These are phyloP conservation scores for Dichetophora obliterata DNA, from an alignment of 2,888 invertebrate genomes.

Conservation along the genomic window DNA sequence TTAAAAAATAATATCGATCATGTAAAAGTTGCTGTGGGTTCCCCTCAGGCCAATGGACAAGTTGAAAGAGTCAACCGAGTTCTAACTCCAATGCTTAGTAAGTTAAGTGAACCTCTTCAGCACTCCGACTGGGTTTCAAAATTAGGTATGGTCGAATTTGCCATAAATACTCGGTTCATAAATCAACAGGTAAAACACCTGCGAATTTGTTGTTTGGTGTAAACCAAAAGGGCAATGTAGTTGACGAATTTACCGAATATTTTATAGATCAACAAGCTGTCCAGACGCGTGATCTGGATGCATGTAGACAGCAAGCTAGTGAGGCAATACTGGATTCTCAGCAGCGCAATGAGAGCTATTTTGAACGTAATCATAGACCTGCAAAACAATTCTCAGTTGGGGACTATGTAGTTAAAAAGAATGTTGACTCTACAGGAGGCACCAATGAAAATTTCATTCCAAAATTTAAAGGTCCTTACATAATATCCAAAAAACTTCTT, in stretches of 20 bases:
- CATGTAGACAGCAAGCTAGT: conserved; percentile 18
- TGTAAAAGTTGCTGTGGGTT: background rate
- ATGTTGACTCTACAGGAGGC: conserved; percentile 51
- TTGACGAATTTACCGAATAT: conserved; percentile 26
- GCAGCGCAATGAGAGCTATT: conserved; percentile 35
- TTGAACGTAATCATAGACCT: conserved; percentile 16
- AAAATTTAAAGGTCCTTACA: conserved; percentile 42
- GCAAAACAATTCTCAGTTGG: conserved; percentile 22
- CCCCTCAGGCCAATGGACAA: conserved; percentile 4
- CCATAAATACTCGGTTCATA: conserved; percentile 31
- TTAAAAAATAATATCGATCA: conserved; percentile 13
- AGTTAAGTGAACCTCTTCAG: conserved; percentile 36
- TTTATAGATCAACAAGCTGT: conserved; percentile 10
- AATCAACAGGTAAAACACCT: conserved; percentile 33
- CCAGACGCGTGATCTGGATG: background rate
- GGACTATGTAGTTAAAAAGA: conserved; percentile 47
- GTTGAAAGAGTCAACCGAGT: conserved; percentile 23
- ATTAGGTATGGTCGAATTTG: conserved; percentile 20
- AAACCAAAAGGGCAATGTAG: background rate
- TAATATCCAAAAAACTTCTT: conserved; percentile 48
- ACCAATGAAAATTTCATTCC: conserved; percentile 44
- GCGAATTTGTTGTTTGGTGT: conserved; percentile 21
- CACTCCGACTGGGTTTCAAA: conserved; percentile 26
- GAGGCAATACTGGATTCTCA: conserved; percentile 34
- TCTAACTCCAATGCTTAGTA: conserved; percentile 37